A percentile compares a stretch with the other conserved stretches of the same genome.
These are phyloP conservation scores for Crax fasciolata DNA, from an alignment of 2,797 vertebrate genomes.

Conservation along the genomic window DNA sequence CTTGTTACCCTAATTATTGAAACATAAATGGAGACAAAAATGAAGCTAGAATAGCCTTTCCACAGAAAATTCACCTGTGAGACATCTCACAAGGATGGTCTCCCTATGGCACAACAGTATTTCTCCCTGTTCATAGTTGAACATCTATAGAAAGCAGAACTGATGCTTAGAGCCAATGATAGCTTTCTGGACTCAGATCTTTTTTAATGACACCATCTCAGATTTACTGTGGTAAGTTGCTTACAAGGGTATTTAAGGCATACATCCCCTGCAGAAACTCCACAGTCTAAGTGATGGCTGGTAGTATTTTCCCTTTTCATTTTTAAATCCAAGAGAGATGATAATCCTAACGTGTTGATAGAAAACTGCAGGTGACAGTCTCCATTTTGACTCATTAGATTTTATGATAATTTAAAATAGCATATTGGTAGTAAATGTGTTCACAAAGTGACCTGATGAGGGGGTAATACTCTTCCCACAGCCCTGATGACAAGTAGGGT, in stretches of 20 bases:
- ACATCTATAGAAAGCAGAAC: background rate
- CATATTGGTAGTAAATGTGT: background rate
- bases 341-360: background rate
- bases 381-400: background rate
- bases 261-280: background rate
- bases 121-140: background rate
- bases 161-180: background rate
- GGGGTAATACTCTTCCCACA: background rate
- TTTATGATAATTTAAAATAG: conserved; percentile 46
- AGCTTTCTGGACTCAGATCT: background rate
- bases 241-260: background rate
- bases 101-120: background rate
- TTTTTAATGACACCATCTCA: background rate
- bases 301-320: background rate
- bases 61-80: background rate
- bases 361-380: conserved; percentile 15
- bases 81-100: background rate
- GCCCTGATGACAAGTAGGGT: conserved; percentile 45
- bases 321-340: background rate
- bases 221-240: background rate
- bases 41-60: background rate
- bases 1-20: background rate
- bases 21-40: background rate
- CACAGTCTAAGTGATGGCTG: background rate
- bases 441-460: conserved; percentile 28